Conservation (phyloP, 1,140 invertebrate genomes). For the Hyposmocoma kahamanoa region DNA sequence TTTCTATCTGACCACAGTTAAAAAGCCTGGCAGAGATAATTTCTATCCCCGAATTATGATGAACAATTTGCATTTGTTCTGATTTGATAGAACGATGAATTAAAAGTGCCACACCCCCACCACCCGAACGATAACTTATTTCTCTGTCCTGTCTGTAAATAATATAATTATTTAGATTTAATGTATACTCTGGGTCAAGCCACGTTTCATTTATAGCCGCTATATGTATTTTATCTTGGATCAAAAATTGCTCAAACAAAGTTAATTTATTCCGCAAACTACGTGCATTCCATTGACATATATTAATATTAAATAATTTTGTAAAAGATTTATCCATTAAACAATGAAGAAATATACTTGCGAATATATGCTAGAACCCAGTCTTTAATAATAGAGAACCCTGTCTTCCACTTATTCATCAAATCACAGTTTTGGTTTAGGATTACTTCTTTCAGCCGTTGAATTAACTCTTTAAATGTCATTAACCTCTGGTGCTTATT, state of each 20-base stretch:
- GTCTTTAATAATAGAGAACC: neutral
- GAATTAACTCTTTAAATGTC: neutral
- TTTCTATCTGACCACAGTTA: conserved; percentile 13
- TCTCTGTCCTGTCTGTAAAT: conserved; percentile 6
- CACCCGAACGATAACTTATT: conserved; percentile 3
- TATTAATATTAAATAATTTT: conserved; percentile 8
- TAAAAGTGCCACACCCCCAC: conserved; percentile 12
- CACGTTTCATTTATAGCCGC: conserved; percentile 15
- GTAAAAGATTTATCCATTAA: neutral
- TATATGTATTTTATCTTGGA: conserved; percentile 17
- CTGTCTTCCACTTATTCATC: neutral
- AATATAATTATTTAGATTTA: conserved; percentile 10
- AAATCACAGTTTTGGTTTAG: neutral
- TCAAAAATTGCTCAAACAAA: conserved; percentile 12
- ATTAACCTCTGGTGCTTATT: neutral
- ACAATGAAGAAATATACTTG: neutral
- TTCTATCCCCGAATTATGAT: neutral
- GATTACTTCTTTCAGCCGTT: neutral
- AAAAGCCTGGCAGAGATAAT: conserved; percentile 3
- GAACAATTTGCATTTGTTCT: no score
- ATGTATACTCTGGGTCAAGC: conserved; percentile 5
- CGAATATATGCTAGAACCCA: neutral
- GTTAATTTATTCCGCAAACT: conserved; percentile 14
- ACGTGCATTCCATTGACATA: conserved; percentile 19
- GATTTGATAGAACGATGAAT: conserved; percentile 13